Conservation (phyloP, 2,888 invertebrate species). For the Capitulum mitella region DNA sequence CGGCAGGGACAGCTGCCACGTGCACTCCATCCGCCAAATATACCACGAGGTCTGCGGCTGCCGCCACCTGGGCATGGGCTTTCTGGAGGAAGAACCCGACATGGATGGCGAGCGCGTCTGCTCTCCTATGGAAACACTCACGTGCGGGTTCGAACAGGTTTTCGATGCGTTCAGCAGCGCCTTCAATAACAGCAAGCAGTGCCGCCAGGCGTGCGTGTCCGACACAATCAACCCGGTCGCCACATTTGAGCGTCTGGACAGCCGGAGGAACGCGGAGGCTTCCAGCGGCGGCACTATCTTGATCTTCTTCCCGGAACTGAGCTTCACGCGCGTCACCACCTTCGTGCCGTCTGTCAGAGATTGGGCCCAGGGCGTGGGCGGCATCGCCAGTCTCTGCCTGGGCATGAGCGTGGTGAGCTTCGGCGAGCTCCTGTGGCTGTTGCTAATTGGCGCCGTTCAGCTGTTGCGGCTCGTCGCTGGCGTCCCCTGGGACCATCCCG, state of each 20-base stretch:
- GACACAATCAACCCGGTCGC: background rate
- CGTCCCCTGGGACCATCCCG: too few relatives aligned
- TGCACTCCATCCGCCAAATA: slow-evolving; percentile 28
- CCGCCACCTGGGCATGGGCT: background rate
- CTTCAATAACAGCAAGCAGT: too few relatives aligned
- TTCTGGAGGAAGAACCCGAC: background rate
- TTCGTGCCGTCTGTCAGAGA: background rate
- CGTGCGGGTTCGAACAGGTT: background rate
- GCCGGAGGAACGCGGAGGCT: background rate
- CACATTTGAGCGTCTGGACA: background rate
- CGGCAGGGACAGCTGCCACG: slow-evolving; percentile 28
- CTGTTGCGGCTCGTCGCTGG: background rate
- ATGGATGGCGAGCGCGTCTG: background rate
- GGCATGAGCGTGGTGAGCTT: background rate
- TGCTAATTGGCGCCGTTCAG: background rate
- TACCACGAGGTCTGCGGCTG: background rate
- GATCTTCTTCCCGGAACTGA: background rate
- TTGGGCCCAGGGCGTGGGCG: background rate
- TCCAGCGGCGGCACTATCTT: background rate
- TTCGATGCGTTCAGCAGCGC: too few relatives aligned
- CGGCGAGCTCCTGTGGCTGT: background rate
- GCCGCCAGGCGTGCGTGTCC: background rate
- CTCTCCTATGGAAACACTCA: background rate
- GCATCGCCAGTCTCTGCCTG: background rate
- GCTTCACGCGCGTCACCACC: background rate